These are phyloP conservation scores for Boloria euphrosyne DNA, from an alignment of 2,888 invertebrate genomes.

Conservation along the genomic window DNA sequence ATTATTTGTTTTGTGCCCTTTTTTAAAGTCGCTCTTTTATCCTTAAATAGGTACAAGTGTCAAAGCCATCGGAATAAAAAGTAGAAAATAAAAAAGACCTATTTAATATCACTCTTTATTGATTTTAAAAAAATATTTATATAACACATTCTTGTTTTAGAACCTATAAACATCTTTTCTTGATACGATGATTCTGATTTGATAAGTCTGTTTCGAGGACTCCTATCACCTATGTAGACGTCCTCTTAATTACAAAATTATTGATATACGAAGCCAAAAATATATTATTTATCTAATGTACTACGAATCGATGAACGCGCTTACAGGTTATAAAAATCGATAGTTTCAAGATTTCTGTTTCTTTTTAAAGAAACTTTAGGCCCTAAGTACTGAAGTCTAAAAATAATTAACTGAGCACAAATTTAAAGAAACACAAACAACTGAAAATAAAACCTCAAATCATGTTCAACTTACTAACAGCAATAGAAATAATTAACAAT, in stretches of 20 bases:
- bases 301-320: conserved; percentile 34
- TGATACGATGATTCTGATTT: conserved; percentile 26
- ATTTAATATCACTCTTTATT: conserved; percentile 81
- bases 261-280: conserved; percentile 72
- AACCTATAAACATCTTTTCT: conserved; percentile 65
- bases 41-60: background rate
- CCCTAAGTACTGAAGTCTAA: conserved; percentile 69
- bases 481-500: conserved; percentile 50
- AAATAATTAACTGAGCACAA: conserved; percentile 58
- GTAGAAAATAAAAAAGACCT: conserved; percentile 45
- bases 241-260: conserved; percentile 51
- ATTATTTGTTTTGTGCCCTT: too few species aligned
- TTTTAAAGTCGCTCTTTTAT: background rate
- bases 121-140: conserved; percentile 82
- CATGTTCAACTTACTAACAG: conserved; percentile 48
- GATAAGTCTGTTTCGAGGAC: conserved; percentile 42
- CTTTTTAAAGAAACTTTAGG: conserved; percentile 56
- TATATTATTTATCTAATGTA: conserved; percentile 64
- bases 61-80: background rate
- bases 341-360: conserved; percentile 40
- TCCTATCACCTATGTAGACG: conserved; percentile 24
- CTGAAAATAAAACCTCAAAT: conserved; percentile 53
- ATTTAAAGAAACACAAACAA: conserved; percentile 48
- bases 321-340: conserved; percentile 24
- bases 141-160: conserved; percentile 79